These are phyloP conservation scores for Thamnophis elegans DNA, from an alignment of 2,797 vertebrate species.

Conservation along the genomic window DNA sequence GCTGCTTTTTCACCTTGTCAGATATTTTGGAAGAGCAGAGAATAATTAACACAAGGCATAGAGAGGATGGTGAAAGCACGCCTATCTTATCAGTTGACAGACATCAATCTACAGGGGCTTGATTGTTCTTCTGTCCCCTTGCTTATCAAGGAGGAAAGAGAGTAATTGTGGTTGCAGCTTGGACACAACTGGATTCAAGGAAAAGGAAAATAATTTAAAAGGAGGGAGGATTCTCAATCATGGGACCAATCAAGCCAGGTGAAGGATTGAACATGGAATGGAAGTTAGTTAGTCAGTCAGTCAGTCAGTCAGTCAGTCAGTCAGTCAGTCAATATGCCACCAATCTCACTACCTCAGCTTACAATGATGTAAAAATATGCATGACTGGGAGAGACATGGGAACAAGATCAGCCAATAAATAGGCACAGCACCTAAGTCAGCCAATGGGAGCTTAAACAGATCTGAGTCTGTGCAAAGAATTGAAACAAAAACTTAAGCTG, in stretches of 20 bases:
- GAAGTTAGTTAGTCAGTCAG: no score
- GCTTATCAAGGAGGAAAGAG: background rate
- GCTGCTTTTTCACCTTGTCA: background rate
- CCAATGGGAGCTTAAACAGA: no score
- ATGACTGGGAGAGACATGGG: no score
- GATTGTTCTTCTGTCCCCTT: background rate
- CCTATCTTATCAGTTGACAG: background rate
- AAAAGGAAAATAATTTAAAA: background rate
- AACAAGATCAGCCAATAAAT: no score
- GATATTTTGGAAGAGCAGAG: background rate
- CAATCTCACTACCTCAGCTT: background rate
- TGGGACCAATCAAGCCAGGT: background rate
- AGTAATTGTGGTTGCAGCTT: background rate
- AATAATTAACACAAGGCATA: background rate
- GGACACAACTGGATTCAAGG: background rate
- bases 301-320: no score
- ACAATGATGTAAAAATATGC: background rate
- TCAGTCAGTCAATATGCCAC: background rate
- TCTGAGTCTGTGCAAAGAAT: no score
- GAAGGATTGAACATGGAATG: background rate
- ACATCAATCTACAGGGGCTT: background rate
- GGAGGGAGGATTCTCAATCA: background rate
- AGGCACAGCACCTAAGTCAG: no score
- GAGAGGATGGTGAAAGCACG: background rate
- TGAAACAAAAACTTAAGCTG: no score